These are phyloP conservation scores for Antheraea assamensis DNA, from an alignment of 2,888 invertebrate genomes.

Conservation along the genomic window DNA sequence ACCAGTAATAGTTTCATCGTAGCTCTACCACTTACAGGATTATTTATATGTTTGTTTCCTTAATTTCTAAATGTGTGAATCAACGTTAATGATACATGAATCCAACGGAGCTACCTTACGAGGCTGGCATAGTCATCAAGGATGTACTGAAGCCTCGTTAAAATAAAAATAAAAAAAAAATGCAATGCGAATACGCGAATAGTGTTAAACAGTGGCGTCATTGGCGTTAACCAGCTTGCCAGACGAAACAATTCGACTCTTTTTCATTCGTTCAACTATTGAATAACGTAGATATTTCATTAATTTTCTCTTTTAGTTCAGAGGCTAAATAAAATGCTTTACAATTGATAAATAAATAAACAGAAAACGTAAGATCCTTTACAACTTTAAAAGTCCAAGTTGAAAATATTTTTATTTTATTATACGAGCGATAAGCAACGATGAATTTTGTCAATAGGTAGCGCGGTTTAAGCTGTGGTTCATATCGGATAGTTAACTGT, in stretches of 20 bases:
- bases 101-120: no score
- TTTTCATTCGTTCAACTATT: not conserved
- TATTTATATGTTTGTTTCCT: no score
- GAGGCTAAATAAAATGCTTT: not conserved
- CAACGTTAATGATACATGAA: no score
- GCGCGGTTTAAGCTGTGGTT: not conserved
- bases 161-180: no score
- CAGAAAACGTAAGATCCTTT: no score
- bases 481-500: not conserved
- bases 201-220: not conserved
- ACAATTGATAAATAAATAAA: not conserved
- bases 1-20: no score
- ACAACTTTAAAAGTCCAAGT: no score
- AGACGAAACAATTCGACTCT: not conserved
- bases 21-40: no score
- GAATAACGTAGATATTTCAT: not conserved
- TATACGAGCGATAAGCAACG: not conserved
- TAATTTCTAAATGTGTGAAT: no score
- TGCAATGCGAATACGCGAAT: not conserved
- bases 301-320: not conserved
- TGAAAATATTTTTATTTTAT: not conserved
- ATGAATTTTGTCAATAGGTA: not conserved
- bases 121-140: no score
- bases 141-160: no score
- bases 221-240: not conserved